These are phyloP conservation scores for Scaeva pyrastri DNA, from an alignment of 2,888 invertebrate genomes.

Conservation along the genomic window DNA sequence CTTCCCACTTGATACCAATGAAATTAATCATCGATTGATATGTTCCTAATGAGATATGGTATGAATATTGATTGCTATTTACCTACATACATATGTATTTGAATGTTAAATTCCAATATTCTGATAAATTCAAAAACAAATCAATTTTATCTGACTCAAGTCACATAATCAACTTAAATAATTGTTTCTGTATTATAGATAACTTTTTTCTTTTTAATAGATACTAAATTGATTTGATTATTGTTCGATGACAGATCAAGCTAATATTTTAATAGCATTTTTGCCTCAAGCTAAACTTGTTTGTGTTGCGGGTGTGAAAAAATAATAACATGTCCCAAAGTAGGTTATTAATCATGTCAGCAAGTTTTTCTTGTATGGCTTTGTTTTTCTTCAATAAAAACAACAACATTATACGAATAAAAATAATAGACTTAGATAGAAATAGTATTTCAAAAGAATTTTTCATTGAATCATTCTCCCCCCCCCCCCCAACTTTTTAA, in stretches of 20 bases:
- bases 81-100: too few relatives aligned
- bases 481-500: neutral
- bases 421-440: slow-evolving; percentile 5
- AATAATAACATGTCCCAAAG: slow-evolving; percentile 52
- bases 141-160: neutral
- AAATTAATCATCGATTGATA: too few relatives aligned
- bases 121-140: neutral
- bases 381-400: neutral
- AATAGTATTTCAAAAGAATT: slow-evolving; percentile 39
- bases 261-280: slow-evolving; percentile 22
- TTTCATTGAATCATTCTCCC: slow-evolving; percentile 43
- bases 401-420: neutral
- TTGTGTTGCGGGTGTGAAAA: slow-evolving; percentile 70
- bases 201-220: slow-evolving; percentile 38
- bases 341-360: slow-evolving; percentile 68
- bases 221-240: too few relatives aligned
- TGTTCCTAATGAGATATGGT: too few relatives aligned
- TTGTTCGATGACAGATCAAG: slow-evolving; percentile 70
- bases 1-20: too few relatives aligned
- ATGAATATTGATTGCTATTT: too few relatives aligned
- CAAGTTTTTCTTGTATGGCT: slow-evolving; percentile 28
- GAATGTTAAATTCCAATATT: neutral
- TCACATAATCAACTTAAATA: slow-evolving; percentile 12
- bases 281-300: slow-evolving; percentile 52
- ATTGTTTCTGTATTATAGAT: slow-evolving; percentile 31